Evolutionary conservation across 2,888 invertebrate species (phyloP), one percentile per base, ranked within the genome.

Genomic region (Trachelus stipa): DNA sequence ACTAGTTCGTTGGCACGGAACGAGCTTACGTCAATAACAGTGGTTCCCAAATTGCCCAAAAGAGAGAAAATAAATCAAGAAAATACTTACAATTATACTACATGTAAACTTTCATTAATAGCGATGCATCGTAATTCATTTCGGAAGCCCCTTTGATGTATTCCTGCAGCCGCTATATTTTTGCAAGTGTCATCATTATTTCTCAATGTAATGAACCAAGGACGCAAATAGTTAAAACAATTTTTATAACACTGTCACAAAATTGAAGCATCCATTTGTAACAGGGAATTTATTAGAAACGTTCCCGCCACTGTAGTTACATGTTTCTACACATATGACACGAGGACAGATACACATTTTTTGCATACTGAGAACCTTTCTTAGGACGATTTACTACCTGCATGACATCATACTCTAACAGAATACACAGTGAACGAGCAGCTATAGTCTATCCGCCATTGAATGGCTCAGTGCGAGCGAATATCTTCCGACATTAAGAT

Each of bases 391-490:
- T 77, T 40, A 56, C 35, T 77, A 75, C 74, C 77, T 77, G 74
- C 40, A 75, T 77, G 77, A 77, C 77, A 77, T 75, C 77, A 77
- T 75, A 40, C 77, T 15, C 34, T 74, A 68, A 75, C 71, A 77
- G 31, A 56, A 74, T 15, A 40, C 34, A 68, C 23, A 23, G 56
- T 56, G 23, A 23, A 56, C 56, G 23, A 56, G 56, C 56, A 56
- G 56, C 4, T 23, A 23, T 4, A 6, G 23, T 23, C 23, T 56
- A 9, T 23, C 56, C 23, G 15, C 56, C 56, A 56, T 9, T 15
- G 23, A 56, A 23, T 23, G 23, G 23, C 9, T 56, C 56, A 56
- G 23, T 56, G 56, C 56, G 56, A 56, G 56, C 56, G 23, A 56
- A 56, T 56, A 15, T 56, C 56, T 56, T 23, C 23, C 56, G 56